Evolutionary conservation across 2,888 invertebrate genomes (phyloP).

Genomic region (Palloptera scutellata): DNA sequence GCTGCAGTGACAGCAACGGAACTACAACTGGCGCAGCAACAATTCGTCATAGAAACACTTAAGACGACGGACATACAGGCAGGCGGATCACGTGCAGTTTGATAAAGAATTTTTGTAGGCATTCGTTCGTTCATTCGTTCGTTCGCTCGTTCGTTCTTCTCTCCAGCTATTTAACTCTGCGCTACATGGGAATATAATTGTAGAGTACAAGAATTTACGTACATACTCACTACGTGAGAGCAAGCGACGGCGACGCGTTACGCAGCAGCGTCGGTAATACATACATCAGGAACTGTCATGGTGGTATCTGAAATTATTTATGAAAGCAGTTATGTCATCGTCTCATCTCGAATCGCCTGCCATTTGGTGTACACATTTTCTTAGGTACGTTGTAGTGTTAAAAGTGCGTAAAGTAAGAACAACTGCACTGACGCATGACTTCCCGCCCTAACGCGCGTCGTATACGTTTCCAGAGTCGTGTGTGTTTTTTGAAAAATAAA

Average conservation of each 20-base stretch:
- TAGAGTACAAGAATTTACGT: neutral
- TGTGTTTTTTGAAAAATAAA: neutral
- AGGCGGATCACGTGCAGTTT: neutral
- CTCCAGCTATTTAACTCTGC: neutral
- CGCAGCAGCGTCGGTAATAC: neutral
- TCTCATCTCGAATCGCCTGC: neutral
- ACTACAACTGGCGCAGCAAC: neutral
- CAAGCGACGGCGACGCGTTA: neutral
- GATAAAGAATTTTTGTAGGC: no score
- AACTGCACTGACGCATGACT: constrained; percentile 40
- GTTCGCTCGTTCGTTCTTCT: neutral
- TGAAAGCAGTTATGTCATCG: neutral
- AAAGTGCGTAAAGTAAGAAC: constrained; percentile 36
- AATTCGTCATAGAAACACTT: constrained; percentile 1
- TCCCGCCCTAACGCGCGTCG: constrained; percentile 27
- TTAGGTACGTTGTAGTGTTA: constrained; percentile 37
- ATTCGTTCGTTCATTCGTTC: neutral
- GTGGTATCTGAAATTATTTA: neutral
- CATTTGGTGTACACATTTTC: neutral
- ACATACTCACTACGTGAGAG: neutral
- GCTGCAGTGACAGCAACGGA: neutral
- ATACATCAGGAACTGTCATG: constrained; percentile 6
- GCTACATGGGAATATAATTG: constrained; percentile 10
- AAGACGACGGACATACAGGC: neutral
- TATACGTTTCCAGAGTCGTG: neutral